Evolutionary conservation across 2,113 vertebrate species (phyloP), one percentile per base, ranked within the genome.

Genomic region (Tapirus terrestris): DNA sequence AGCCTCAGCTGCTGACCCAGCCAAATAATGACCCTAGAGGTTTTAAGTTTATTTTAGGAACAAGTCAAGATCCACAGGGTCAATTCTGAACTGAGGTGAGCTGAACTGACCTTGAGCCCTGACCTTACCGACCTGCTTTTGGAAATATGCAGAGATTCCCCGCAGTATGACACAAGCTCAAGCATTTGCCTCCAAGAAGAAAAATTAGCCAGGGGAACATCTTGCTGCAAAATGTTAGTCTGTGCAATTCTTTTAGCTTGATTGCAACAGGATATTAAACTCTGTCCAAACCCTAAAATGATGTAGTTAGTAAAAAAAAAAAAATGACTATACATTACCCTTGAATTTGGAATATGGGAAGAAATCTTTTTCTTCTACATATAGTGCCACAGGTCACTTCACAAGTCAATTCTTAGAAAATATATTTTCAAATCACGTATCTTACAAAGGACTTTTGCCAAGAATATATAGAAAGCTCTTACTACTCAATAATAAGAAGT

Each of bases 1-100:
- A 97, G 84, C 75, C 14, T 75, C 77, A 92, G 93, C 85, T 96
- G 95, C 77, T 98, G 97, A 98, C 92, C 80, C 13, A 85, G 39
- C 43, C 51, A 95, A 87, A 95, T 29, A 11, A 83, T 31, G 60
- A 67, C 14, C 80, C 5, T n/a, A 43, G 56, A 97, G 91, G 51
- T 29, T 83, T 83, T 97, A 96, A 83, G 60, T 96, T 91, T 58
- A 91, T 85, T 89, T 82, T 56, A 95, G 17, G 7, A 1, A 76
- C 14, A 95, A 96, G 31, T 25, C n/a, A 77, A 79, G 12, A 63
- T 76, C n/a, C 75, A 75, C 2, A 61, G 6, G 31, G 29, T 91
- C 12, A 14, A 84, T 89, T 90, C 36, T 92, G 83, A 89, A 85
- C 17, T 79, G 36, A 91, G 23, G 25, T 29, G 43, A 90, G 63